These are phyloP conservation scores for Acronicta psi DNA, from an alignment of 2,888 invertebrate genomes.

Conservation along the genomic window DNA sequence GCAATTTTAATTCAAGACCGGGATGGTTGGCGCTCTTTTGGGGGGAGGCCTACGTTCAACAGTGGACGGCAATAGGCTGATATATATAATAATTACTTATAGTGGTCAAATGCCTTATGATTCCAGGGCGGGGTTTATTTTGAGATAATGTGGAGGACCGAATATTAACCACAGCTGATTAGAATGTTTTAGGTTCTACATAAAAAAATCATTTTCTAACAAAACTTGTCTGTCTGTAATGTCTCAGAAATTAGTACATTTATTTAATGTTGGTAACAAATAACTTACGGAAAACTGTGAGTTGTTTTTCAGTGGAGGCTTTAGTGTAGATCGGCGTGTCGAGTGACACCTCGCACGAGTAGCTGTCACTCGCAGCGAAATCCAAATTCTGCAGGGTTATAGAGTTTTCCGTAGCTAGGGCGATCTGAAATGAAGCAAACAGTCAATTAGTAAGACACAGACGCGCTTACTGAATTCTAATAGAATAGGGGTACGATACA, in stretches of 20 bases:
- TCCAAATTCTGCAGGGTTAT: conserved; percentile 92
- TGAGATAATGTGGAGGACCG: too few species aligned
- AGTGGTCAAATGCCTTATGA: too few species aligned
- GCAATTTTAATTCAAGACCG: too few species aligned
- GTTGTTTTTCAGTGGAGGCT: conserved; percentile 91
- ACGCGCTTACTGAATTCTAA: conserved; percentile 27
- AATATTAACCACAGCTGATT: too few species aligned
- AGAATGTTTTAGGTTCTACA: too few species aligned
- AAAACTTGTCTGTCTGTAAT: too few species aligned
- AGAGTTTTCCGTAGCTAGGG: conserved; percentile 91
- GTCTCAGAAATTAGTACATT: neutral
- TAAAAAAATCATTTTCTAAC: too few species aligned
- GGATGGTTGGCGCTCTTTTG: too few species aligned
- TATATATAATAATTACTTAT: too few species aligned
- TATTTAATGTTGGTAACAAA: neutral
- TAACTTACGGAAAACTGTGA: conserved; percentile 93
- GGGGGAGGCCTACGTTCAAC: too few species aligned
- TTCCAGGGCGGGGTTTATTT: too few species aligned
- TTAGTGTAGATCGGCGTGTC: conserved; percentile 93
- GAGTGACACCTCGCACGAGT: conserved; percentile 93
- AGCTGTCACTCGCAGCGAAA: conserved; percentile 92
- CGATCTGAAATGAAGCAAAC: conserved; percentile 86
- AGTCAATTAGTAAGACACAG: conserved; percentile 36
- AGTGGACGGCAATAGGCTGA: too few species aligned
- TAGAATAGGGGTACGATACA: neutral